Evolutionary conservation across 1,140 invertebrate species (phyloP).

Genomic region (Penaeus chinensis): DNA sequence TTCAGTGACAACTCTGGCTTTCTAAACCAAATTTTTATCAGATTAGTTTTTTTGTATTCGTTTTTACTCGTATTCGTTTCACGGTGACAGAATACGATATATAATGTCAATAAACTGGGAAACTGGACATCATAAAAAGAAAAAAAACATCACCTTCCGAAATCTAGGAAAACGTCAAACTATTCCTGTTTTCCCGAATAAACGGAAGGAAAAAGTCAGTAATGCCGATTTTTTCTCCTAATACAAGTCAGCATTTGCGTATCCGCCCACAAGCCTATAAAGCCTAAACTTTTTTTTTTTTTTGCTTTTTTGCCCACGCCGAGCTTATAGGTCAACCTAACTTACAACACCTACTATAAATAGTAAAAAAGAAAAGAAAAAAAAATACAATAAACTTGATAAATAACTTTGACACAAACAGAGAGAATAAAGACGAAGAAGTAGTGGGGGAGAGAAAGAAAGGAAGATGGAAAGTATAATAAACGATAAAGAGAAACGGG

Average conservation of each 20-base stretch:
- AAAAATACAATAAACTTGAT: constrained; percentile 4
- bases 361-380: constrained; percentile 25
- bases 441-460: not conserved
- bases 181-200: no score
- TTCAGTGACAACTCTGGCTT: no score
- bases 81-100: no score
- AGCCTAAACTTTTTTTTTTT: constrained; percentile 12
- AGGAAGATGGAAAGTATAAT: not conserved
- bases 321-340: constrained; percentile 25
- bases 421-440: constrained; percentile 7
- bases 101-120: no score
- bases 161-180: no score
- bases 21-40: no score
- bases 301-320: constrained; percentile 16
- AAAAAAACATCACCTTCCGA: no score
- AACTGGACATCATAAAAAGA: no score
- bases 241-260: constrained; percentile 1
- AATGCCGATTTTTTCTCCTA: no score
- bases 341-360: constrained; percentile 46
- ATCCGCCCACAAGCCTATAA: not conserved
- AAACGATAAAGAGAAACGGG: not conserved
- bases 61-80: no score
- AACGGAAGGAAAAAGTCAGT: no score
- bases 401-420: constrained; percentile 50
- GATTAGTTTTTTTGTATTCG: no score